A percentile compares a stretch with the other conserved stretches of the same genome.
Conservation (phyloP, 1,140 invertebrate species). For the Epicauta chinensis region DNA sequence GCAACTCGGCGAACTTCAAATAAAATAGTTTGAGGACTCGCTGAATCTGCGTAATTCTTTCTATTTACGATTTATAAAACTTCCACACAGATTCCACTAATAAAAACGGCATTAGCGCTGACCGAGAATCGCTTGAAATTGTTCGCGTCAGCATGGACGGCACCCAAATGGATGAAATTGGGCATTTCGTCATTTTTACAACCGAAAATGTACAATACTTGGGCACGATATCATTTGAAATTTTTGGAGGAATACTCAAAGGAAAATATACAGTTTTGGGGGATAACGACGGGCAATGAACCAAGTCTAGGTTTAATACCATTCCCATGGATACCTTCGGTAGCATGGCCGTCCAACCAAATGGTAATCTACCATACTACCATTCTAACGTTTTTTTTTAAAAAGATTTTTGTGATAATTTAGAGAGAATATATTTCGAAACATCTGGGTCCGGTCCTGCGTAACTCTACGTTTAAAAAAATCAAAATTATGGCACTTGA, state of each 20-base stretch:
- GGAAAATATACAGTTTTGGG: slow-evolving; percentile 36
- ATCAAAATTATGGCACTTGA: slow-evolving; percentile 62
- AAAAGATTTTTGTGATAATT: no score
- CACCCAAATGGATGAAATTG: slow-evolving; percentile 89
- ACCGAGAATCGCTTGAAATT: slow-evolving; percentile 35
- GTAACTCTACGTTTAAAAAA: slow-evolving; percentile 48
- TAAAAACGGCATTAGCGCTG: slow-evolving; percentile 32
- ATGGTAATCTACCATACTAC: slow-evolving; percentile 10
- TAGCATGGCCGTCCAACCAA: slow-evolving; percentile 13
- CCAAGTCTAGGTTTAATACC: slow-evolving; percentile 42
- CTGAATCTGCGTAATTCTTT: no score
- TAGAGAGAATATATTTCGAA: slow-evolving; percentile 56
- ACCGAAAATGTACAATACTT: slow-evolving; percentile 48
- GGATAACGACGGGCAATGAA: slow-evolving; percentile 42
- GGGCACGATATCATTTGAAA: slow-evolving; percentile 47
- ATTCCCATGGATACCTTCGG: slow-evolving; percentile 50
- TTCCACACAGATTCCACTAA: slow-evolving; percentile 39
- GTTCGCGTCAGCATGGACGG: slow-evolving; percentile 66
- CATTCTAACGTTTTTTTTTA: no score
- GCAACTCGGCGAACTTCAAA: no score
- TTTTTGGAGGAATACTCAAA: slow-evolving; percentile 39
- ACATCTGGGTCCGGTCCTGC: slow-evolving; percentile 61
- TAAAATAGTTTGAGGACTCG: no score
- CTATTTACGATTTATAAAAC: neutral
- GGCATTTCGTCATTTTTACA: slow-evolving; percentile 53